A percentile compares a stretch with the other conserved stretches of the same genome.
phyloP scores from a whole-genome alignment of 2,888 invertebrate species.

The Aleiodes testaceus region DNA sequence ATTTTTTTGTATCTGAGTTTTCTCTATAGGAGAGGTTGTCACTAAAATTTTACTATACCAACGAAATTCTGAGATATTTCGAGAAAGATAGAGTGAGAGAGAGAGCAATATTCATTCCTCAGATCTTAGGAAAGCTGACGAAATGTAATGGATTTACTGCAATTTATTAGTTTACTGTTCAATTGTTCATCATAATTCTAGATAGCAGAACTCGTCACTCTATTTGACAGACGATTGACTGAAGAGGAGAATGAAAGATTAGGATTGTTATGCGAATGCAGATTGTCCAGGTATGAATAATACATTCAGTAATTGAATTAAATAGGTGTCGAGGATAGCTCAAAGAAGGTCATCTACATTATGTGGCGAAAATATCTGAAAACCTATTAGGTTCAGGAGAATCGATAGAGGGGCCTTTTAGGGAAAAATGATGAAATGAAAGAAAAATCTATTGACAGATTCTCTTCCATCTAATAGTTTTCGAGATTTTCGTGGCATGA shows the following conservation, averaged over 20 bases:
- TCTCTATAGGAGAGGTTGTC: no score
- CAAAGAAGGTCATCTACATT: background rate
- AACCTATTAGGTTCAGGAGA: background rate
- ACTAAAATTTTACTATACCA: no score
- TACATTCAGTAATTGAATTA: background rate
- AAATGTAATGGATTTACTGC: background rate
- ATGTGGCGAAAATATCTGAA: background rate
- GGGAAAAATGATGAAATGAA: no score
- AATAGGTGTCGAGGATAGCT: background rate
- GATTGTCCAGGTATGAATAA: conserved; percentile 65
- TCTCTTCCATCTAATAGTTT: no score
- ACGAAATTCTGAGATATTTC: no score
- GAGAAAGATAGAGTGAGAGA: no score
- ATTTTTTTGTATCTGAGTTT: no score
- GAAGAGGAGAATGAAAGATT: conserved; percentile 58
- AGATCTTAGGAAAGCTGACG: background rate
- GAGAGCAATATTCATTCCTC: no score
- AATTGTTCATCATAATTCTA: conserved; percentile 49
- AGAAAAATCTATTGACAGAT: no score
- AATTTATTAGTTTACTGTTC: background rate
- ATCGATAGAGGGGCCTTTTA: background rate
- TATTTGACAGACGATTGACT: conserved; percentile 56
- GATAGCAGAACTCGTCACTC: conserved; percentile 63
- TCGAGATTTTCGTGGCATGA: no score
- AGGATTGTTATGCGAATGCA: conserved; percentile 65